Evolutionary conservation across 2,113 vertebrate species (phyloP), one percentile per base, ranked within the genome.

Genomic region (Megatriorchis doriae): DNA sequence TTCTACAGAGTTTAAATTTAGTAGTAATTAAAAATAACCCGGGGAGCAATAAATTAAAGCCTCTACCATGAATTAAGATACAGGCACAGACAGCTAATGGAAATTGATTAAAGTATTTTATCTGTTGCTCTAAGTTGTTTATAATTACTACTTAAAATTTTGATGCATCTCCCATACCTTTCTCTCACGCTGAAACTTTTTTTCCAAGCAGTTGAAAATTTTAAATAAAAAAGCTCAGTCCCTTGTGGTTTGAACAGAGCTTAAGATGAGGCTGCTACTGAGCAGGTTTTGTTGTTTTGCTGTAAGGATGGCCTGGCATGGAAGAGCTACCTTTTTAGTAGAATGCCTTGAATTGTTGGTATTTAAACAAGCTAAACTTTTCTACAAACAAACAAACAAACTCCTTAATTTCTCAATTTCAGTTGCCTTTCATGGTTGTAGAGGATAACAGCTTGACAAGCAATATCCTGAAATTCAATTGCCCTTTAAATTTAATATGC

Each of bases 381-480:
- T 53, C 52, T 59, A 23, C 36, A 55, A n/a, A 65, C 11, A 88
- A 77, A 56, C 14, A 80, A 78, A 38, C 42, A 42, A 65, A 31
- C 26, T 58, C 40, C 38, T 12, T 31, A n/a, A 0, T 67, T 93
- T 92, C 52, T 90, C 63, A 61, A 11, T 92, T 80, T 94, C 32
- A 65, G 34, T 86, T 95, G 56, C 38, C 40, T 93, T 94, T 84
- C 25, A 7, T 47, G 42, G 65, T 32, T 56, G 52, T 74, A 67
- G 88, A 94, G 59, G 90, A 68, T 86, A 93, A 56, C 78, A 93
- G 81, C 77, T 85, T 77, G 88, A 85, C 80, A 81, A 84, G 78
- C 70, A 90, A 25, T 90, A 83, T 73, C 59, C 52, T 86, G 77
- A 88, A 89, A 95, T 93, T 95, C 83, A 97, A 93, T 96, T 94